Base-by-base conservation (phyloP, 2,113 vertebrate species). In the Cheilinus undulatus region DNA sequence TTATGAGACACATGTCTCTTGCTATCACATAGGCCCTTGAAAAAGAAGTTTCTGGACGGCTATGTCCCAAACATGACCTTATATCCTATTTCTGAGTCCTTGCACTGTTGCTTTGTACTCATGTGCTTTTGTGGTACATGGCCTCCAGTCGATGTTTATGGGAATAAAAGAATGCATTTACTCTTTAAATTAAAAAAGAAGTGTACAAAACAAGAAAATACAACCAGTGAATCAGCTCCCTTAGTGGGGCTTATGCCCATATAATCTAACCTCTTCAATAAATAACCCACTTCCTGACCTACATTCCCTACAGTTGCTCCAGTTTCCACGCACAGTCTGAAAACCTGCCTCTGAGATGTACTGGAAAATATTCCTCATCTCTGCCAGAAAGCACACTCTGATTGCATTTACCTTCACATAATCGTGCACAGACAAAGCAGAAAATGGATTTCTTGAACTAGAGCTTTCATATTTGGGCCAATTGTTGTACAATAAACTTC, bases 261-360 rank as follows among this genome's bases (percentile, higher is more conserved):
- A 30, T 12, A 4, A 40, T 32, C 5, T 43, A 22, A 53, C 26
- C 13, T 8, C 13, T 26, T 46, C 50, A 2, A 38, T 22, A 42
- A 59, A 26, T 17, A 19, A 19, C 17, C 2, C 40, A 12, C 14
- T 26, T 62, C 5, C 17, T 42, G 50, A 50, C 65, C 43, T 51
- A 70, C 34, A 58, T 70, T 56, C 22, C 13, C 27, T 34, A 5
- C 27, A 32, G 13, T 14, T 70, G 52, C 24, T 26, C 27, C 27
- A 46, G 22, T 66, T 69, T 51, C 34, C 42, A 8, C 9, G 0
- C 10, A 48, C 14, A 22, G 8, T 27, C 14, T 22, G 38, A 50
- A 32, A 5, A 23, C 60, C 49, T 23, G n/a, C 27, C 28, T 24
- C 1, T 30, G 24, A 24, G 36, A 3, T 42, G 11, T 50, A n/a